A percentile compares a stretch with the other conserved stretches of the same genome.
phyloP scores from a whole-genome alignment of 2,888 invertebrate species.

The Coleophora deauratella region DNA sequence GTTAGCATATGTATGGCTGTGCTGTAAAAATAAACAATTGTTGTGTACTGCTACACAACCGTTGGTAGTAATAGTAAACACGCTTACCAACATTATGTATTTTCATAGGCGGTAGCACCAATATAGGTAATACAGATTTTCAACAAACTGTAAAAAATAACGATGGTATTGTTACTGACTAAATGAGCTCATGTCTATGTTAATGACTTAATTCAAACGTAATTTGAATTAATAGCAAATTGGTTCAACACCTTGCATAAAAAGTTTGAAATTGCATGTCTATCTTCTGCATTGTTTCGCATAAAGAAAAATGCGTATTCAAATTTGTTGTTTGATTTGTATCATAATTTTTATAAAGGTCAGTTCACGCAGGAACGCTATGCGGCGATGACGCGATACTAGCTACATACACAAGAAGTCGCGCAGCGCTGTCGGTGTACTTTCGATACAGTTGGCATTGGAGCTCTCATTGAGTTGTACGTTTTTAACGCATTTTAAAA shows the following conservation, averaged over 20 bases:
- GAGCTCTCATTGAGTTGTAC: no score
- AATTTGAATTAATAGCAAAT: background rate
- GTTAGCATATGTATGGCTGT: slow-evolving; percentile 54
- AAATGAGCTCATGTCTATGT: slow-evolving; percentile 3
- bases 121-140: no score
- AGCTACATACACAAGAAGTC: no score
- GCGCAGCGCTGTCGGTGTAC: no score
- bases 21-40: slow-evolving; percentile 39
- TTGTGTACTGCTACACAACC: slow-evolving; percentile 17
- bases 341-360: slow-evolving; percentile 7
- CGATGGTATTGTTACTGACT: no score
- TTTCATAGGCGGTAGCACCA: no score
- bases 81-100: slow-evolving; percentile 22
- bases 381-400: no score
- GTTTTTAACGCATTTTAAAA: no score
- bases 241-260: slow-evolving; percentile 32
- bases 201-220: slow-evolving; percentile 5
- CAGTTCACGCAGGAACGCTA: no score
- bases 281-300: slow-evolving; percentile 50
- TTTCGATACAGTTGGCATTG: no score
- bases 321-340: slow-evolving; percentile 17
- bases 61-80: slow-evolving; percentile 6
- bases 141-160: no score
- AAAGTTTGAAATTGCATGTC: slow-evolving; percentile 48
- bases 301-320: slow-evolving; percentile 50